Evolutionary conservation across 2,797 vertebrate genomes (phyloP).

Genomic region (Pogoniulus pusillus): DNA sequence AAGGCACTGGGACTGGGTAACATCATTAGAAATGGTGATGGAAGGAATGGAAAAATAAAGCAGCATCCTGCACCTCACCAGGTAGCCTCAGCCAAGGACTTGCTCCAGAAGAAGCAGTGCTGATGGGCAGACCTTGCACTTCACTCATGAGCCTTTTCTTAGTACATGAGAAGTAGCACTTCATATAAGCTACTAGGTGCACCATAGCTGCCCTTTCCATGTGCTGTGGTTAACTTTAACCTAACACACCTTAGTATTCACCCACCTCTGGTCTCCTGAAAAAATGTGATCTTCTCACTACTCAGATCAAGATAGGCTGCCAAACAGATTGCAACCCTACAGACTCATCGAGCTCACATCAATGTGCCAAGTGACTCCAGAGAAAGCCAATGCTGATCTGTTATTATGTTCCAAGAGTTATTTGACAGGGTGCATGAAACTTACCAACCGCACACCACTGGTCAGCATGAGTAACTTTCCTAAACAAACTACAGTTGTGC

Average conservation of each 20-base stretch:
- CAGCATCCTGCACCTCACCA: background rate
- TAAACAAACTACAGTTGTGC: background rate
- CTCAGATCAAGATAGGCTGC: background rate
- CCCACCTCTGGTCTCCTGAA: background rate
- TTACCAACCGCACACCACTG: background rate
- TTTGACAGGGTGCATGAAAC: background rate
- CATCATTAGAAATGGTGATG: background rate
- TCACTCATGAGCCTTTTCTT: background rate
- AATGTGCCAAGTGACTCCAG: background rate
- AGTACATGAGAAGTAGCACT: background rate
- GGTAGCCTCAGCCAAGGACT: background rate
- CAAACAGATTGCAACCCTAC: background rate
- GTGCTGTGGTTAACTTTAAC: background rate
- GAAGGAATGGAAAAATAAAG: background rate
- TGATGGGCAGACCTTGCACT: background rate
- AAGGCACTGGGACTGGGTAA: background rate
- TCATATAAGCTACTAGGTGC: background rate
- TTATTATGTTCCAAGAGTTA: background rate
- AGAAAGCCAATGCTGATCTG: background rate
- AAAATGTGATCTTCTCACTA: background rate
- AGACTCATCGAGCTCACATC: background rate
- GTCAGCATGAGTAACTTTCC: background rate
- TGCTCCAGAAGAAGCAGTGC: background rate
- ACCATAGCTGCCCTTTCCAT: background rate
- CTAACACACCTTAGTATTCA: accelerated